These are phyloP conservation scores for Cebidichthys violaceus DNA, from an alignment of 2,113 vertebrate genomes.

Conservation along the genomic window DNA sequence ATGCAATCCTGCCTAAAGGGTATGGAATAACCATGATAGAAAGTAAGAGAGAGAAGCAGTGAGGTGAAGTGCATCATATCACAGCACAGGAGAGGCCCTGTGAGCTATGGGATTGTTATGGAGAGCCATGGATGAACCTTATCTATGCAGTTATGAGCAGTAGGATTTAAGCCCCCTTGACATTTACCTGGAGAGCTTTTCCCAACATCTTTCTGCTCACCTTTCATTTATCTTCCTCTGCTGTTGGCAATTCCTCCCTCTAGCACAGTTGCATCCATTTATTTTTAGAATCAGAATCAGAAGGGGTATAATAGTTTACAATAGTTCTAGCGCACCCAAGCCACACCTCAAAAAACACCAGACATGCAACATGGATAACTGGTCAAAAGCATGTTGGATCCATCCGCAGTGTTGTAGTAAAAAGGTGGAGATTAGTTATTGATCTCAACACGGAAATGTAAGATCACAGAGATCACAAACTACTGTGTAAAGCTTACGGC, in stretches of 20 bases:
- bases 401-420: not conserved
- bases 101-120: slow-evolving; percentile 27
- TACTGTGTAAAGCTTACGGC: not conserved
- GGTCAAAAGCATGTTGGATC: not conserved
- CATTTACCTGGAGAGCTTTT: slow-evolving; percentile 67
- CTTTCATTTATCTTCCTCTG: slow-evolving; percentile 36
- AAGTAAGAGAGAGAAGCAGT: slow-evolving; percentile 17
- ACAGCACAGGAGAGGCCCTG: slow-evolving; percentile 21
- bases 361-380: slow-evolving; percentile 1
- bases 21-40: slow-evolving; percentile 33
- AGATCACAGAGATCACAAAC: not conserved
- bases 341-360: not conserved
- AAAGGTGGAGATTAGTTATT: not conserved
- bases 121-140: slow-evolving; percentile 43
- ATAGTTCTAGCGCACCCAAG: not conserved
- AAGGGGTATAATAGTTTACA: slow-evolving; percentile 49
- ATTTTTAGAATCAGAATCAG: not conserved
- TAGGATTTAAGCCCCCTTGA: slow-evolving; percentile 61
- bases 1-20: slow-evolving; percentile 48
- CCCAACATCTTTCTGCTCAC: slow-evolving; percentile 14
- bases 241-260: slow-evolving; percentile 2
- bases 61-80: slow-evolving; percentile 45
- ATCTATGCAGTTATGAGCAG: slow-evolving; percentile 50
- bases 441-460: not conserved
- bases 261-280: slow-evolving; percentile 10